phyloP scores from a whole-genome alignment of 2,113 vertebrate genomes.

The Myotis yumanensis region DNA sequence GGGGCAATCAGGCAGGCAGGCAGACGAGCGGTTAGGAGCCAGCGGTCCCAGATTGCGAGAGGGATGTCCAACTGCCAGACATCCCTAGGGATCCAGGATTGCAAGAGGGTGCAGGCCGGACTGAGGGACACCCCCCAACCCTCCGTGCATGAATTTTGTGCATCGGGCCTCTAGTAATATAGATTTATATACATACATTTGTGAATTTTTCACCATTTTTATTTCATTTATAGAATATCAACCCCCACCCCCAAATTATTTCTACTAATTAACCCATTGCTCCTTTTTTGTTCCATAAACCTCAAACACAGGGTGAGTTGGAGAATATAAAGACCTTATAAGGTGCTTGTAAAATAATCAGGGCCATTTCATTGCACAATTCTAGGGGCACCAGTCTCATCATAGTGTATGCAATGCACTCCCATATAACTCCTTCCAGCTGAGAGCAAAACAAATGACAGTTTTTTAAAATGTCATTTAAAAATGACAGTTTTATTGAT shows the following conservation, averaged over 20 bases:
- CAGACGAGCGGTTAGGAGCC: too few relatives aligned
- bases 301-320: neutral
- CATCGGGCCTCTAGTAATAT: too few relatives aligned
- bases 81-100: too few relatives aligned
- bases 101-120: too few relatives aligned
- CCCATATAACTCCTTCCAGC: neutral
- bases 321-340: neutral
- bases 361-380: too few relatives aligned
- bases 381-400: neutral
- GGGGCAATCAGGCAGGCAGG: too few relatives aligned
- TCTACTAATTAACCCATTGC: neutral
- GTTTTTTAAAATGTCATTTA: too few relatives aligned
- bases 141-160: too few relatives aligned
- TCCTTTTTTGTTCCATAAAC: conserved; percentile 21
- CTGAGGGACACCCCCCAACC: too few relatives aligned
- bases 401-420: neutral
- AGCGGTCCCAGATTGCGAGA: too few relatives aligned
- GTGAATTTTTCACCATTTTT: neutral
- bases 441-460: neutral
- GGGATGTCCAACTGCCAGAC: too few relatives aligned
- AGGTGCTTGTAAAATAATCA: neutral
- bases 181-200: neutral
- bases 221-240: neutral
- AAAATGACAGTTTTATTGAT: too few relatives aligned
- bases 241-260: neutral